These are phyloP conservation scores for Rhegmatorhina hoffmannsi DNA, from an alignment of 2,113 vertebrate genomes.

Conservation along the genomic window DNA sequence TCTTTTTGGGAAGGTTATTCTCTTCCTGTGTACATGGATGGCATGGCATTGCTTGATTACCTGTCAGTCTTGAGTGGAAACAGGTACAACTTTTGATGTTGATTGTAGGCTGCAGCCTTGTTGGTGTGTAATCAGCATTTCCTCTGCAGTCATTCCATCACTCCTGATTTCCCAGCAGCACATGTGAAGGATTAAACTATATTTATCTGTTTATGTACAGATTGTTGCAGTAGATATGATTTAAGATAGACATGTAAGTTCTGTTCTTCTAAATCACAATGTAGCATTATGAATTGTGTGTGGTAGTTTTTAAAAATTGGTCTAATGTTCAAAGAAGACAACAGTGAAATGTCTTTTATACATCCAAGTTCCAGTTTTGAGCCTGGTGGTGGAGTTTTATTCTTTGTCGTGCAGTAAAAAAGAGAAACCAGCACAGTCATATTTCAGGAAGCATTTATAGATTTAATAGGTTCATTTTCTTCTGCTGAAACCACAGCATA, in stretches of 20 bases:
- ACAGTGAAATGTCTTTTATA: background rate
- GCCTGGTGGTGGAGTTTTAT: background rate
- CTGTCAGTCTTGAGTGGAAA: background rate
- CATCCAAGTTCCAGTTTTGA: background rate
- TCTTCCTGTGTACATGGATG: background rate
- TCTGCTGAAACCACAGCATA: background rate
- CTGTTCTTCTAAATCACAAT: background rate
- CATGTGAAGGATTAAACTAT: background rate
- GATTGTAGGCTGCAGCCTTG: background rate
- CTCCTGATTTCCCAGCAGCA: background rate
- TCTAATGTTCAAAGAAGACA: background rate
- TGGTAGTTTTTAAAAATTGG: background rate
- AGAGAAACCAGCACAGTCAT: background rate
- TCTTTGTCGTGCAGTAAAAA: background rate
- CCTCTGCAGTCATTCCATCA: background rate
- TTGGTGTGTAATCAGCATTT: background rate
- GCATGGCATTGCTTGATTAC: background rate
- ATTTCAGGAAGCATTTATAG: background rate
- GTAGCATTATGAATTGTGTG: background rate
- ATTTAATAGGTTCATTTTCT: slow-evolving; percentile 1
- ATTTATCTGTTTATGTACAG: background rate
- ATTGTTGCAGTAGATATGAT: background rate
- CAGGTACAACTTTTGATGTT: background rate
- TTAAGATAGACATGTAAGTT: background rate
- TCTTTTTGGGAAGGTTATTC: background rate